These are phyloP conservation scores for Octodonta nipae DNA, from an alignment of 2,888 invertebrate genomes.

Conservation along the genomic window DNA sequence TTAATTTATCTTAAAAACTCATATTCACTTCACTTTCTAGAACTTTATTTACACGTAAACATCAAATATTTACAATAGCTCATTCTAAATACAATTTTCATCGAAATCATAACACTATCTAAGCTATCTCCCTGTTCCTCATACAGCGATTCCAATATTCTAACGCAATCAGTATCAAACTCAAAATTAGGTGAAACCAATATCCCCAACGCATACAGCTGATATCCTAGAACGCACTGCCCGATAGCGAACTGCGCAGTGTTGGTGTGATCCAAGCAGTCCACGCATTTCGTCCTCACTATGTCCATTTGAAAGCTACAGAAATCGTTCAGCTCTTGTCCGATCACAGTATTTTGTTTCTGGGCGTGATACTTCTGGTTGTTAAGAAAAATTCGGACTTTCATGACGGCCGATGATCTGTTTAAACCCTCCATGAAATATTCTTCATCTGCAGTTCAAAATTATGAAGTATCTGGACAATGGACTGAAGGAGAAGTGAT, in stretches of 20 bases:
- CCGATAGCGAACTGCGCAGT: slow-evolving; percentile 98
- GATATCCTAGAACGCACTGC: slow-evolving; percentile 63
- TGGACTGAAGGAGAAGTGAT: too few species aligned
- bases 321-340: slow-evolving; percentile 16
- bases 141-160: slow-evolving; percentile 87
- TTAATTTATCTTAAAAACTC: too few species aligned
- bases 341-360: slow-evolving; percentile 26
- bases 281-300: slow-evolving; percentile 95
- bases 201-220: slow-evolving; percentile 80
- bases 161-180: slow-evolving; percentile 88
- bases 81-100: too few species aligned
- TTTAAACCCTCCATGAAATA: too few species aligned
- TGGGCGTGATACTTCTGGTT: slow-evolving; percentile 30
- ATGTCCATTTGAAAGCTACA: slow-evolving; percentile 59
- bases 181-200: slow-evolving; percentile 70
- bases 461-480: too few species aligned
- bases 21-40: too few species aligned
- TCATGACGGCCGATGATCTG: slow-evolving; percentile 71
- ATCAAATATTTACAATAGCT: too few species aligned
- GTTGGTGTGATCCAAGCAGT: slow-evolving; percentile 95
- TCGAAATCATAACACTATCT: too few species aligned
- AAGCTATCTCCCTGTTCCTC: slow-evolving; percentile 78
- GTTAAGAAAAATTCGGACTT: slow-evolving; percentile 77
- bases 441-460: too few species aligned
- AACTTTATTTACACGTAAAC: too few species aligned